phyloP scores from a whole-genome alignment of 2,797 vertebrate genomes.

The Sphaeramia orbicularis region DNA sequence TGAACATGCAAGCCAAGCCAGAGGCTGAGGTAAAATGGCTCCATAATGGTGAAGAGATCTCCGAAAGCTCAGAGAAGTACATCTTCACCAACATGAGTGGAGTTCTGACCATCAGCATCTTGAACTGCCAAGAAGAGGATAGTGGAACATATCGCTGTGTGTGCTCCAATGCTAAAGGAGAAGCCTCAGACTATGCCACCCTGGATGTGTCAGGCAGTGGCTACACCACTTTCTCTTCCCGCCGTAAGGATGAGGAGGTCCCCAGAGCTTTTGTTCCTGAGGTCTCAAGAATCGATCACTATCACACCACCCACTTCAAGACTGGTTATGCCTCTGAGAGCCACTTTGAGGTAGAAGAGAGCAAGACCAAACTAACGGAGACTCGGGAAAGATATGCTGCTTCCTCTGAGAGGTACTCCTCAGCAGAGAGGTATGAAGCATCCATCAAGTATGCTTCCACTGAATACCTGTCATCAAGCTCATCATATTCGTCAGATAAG shows the following conservation, averaged over 20 bases:
- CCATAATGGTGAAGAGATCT: constrained; percentile 92
- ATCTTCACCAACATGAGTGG: constrained; percentile 93
- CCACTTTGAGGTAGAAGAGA: constrained; percentile 89
- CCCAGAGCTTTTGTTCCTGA: constrained; percentile 90
- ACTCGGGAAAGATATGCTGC: constrained; percentile 87
- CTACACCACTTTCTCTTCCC: constrained; percentile 93
- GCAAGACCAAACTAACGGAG: constrained; percentile 89
- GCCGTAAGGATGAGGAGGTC: constrained; percentile 91
- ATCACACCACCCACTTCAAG: constrained; percentile 92
- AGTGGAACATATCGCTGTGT: constrained; percentile 95
- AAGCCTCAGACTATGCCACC: constrained; percentile 97
- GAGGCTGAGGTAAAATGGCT: constrained; percentile 93
- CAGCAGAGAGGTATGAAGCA: constrained; percentile 75
- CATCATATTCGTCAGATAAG: constrained; percentile 86
- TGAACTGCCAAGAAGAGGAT: constrained; percentile 94
- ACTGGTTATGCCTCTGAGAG: constrained; percentile 90
- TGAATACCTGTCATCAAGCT: constrained; percentile 82
- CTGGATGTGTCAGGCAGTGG: constrained; percentile 93
- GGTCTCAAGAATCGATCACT: constrained; percentile 91
- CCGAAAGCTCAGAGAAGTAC: constrained; percentile 91
- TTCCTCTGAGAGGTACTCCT: constrained; percentile 79
- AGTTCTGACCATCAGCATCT: constrained; percentile 93
- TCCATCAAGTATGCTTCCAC: constrained; percentile 79
- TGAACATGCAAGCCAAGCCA: constrained; percentile 97
- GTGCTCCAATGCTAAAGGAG: constrained; percentile 94